Evolutionary conservation across 1,140 invertebrate genomes (phyloP), one percentile per base, ranked within the genome.

Genomic region (Brachionus calyciflorus): DNA sequence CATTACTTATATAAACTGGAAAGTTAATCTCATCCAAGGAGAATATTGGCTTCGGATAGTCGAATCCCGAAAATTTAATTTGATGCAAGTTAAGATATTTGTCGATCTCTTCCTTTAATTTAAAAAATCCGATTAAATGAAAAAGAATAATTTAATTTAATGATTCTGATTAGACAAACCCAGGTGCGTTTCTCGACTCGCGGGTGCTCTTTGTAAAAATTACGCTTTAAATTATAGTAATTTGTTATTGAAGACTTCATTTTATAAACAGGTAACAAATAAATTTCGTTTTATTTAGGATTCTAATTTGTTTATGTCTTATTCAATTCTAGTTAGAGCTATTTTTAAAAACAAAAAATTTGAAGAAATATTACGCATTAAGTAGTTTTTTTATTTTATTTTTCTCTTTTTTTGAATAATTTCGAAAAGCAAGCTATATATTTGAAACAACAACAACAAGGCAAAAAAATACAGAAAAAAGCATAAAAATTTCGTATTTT

Each of bases 21-120:
- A 73, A 73, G 19, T 73, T 73, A 7, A 73, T 73, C 19, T 73
- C 69, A 10, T 73, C 69, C 9, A 73, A 26, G 7, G 69, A 48
- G 19, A 73, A 73, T 51, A 73, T 73, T 21, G 69, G 69, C 46
- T 73, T 73, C 3, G 69, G 48, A 73, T 28, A 73, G 24, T 73
- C 69, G 17, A 73, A 73, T 17, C 69, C 69, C 1, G 69, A 73
- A 24, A 73, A 73, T 26, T 73, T 73, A 40, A 73, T 73, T 40
- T 73, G 69, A 46, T 73, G 69, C 30, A 73, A 33, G 30, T 73
- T 73, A 19, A 73, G 24, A 40, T 51, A 73, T 24, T 55, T 49
- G 14, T 73, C 69, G 33, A 73, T 73, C 26, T 73, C 69, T 19
- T 73, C 69, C 65, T 70, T 28, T 6, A 48, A 30, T 28, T 5